Evolutionary conservation across 2,888 invertebrate genomes (phyloP).

Genomic region (Leptinotarsa rubiginosa): DNA sequence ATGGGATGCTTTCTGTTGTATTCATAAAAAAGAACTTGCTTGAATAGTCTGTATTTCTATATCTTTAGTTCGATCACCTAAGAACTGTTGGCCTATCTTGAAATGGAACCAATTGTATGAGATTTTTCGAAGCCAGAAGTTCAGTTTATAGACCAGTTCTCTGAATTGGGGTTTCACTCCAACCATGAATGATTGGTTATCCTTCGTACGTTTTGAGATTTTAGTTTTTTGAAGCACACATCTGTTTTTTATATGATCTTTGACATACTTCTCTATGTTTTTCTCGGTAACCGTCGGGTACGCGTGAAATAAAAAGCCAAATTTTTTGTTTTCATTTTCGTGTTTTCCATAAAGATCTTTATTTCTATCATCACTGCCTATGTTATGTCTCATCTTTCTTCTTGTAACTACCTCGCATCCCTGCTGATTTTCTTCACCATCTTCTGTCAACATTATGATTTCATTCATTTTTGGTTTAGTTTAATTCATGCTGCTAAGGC

Average conservation of each 20-base stretch:
- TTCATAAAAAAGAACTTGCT: slow-evolving; percentile 9
- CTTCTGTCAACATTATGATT: too few species aligned
- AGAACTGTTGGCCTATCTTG: slow-evolving; percentile 11
- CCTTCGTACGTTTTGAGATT: slow-evolving; percentile 1
- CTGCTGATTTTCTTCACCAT: neutral
- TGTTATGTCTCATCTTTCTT: slow-evolving; percentile 1
- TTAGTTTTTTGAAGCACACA: slow-evolving; percentile 12
- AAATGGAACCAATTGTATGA: neutral
- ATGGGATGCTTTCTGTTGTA: neutral
- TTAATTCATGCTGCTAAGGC: too few species aligned
- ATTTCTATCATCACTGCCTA: slow-evolving; percentile 18
- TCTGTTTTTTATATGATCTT: slow-evolving; percentile 18
- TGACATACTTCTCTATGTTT: neutral
- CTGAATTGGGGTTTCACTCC: too few species aligned
- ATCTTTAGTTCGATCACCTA: slow-evolving; percentile 9
- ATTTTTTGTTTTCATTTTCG: too few species aligned
- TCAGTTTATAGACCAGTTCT: too few species aligned
- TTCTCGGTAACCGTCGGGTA: too few species aligned
- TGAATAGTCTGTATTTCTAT: neutral
- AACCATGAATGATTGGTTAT: slow-evolving; percentile 2
- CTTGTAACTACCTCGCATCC: slow-evolving; percentile 3
- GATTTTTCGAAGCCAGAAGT: too few species aligned
- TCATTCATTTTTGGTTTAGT: too few species aligned
- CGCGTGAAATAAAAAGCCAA: too few species aligned
- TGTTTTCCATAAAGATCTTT: neutral